Evolutionary conservation across 1,140 invertebrate species (phyloP).

Genomic region (Lepidurus apus): DNA sequence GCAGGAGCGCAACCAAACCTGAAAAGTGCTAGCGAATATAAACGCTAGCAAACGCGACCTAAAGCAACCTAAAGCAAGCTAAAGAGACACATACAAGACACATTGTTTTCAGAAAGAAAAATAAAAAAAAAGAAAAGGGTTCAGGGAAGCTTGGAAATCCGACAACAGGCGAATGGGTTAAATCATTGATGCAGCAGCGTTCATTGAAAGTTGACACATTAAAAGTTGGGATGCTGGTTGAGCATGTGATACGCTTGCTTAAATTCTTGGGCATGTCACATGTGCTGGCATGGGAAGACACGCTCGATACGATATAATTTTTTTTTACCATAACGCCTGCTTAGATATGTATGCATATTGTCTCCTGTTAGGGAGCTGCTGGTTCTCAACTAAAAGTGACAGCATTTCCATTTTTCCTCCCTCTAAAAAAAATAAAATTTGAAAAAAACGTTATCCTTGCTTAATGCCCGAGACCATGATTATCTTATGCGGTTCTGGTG

Average conservation of each 20-base stretch:
- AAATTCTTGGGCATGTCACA: slow-evolving; percentile 6
- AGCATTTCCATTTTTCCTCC: not conserved
- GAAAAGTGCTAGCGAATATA: slow-evolving; percentile 4
- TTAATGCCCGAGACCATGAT: not conserved
- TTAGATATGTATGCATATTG: not conserved
- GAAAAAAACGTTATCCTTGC: not conserved
- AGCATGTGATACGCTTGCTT: slow-evolving; percentile 18
- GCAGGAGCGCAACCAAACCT: slow-evolving; percentile 9
- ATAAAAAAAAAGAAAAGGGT: not conserved
- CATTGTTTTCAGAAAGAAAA: not conserved
- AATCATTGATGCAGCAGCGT: slow-evolving; percentile 4
- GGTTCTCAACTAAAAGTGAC: not conserved
- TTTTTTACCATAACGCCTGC: not conserved
- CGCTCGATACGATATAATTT: not conserved
- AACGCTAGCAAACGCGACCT: not conserved
- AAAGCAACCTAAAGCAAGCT: no score
- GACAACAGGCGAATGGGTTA: not conserved
- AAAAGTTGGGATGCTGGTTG: slow-evolving; percentile 8
- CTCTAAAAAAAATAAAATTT: not conserved
- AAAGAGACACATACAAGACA: not conserved
- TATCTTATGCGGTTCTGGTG: not conserved
- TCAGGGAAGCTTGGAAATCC: not conserved
- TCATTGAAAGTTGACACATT: slow-evolving; percentile 22
- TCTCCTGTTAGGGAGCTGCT: not conserved
- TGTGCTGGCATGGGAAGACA: not conserved